Conservation (phyloP, 2,113 vertebrate genomes). For the Gymnorhina tibicen region DNA sequence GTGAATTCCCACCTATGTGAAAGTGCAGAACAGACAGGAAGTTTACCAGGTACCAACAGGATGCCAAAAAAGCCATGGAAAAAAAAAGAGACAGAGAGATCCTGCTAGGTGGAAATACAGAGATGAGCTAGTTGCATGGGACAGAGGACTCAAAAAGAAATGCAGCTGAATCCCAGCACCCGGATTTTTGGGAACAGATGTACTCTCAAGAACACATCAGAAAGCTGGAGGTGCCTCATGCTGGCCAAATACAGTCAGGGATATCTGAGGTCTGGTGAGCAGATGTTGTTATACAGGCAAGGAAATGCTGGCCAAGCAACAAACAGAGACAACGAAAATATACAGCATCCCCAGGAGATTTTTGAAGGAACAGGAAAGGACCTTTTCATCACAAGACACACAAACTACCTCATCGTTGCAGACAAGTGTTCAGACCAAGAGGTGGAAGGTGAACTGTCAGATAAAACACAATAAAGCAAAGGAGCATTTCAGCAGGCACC, state of each 20-base stretch:
- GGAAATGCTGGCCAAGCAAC: slow-evolving; percentile 35
- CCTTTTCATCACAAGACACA: slow-evolving; percentile 11
- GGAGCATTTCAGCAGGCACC: slow-evolving; percentile 3
- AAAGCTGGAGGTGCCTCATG: neutral
- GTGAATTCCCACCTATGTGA: neutral
- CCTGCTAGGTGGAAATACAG: neutral
- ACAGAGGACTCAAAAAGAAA: neutral
- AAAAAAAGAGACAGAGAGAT: neutral
- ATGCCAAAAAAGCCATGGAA: neutral
- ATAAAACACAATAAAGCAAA: neutral
- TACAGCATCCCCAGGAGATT: neutral
- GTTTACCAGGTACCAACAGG: neutral
- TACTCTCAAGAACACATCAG: neutral
- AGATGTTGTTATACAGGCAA: slow-evolving; percentile 23
- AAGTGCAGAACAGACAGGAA: neutral
- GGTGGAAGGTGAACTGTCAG: neutral
- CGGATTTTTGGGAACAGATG: neutral
- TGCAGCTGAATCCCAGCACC: neutral
- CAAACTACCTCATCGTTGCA: neutral
- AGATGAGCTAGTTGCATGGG: neutral
- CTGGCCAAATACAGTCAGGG: neutral
- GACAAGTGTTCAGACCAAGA: neutral
- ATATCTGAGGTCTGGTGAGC: slow-evolving; percentile 28
- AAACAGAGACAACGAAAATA: slow-evolving; percentile 27
- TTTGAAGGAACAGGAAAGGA: slow-evolving; percentile 11